Percentiles rank a stretch among this genome's conserved stretches.
Conservation (phyloP, 2,797 vertebrate genomes). For the Channallabes apus region DNA sequence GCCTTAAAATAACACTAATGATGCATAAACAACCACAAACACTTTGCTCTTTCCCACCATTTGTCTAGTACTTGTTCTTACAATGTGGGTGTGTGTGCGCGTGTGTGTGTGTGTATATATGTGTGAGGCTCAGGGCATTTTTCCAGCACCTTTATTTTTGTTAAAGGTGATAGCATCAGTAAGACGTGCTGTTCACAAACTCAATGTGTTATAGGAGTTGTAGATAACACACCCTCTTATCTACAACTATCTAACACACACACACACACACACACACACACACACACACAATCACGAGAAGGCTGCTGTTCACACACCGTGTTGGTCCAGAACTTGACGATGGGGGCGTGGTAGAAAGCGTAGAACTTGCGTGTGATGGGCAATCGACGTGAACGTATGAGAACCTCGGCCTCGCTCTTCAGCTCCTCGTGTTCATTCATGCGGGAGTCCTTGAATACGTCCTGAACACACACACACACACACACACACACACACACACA, state of each 20-base stretch:
- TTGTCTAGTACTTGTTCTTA: background rate
- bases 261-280: constrained; percentile 11
- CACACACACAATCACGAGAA: no score
- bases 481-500: no score
- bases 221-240: constrained; percentile 16
- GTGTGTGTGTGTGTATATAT: background rate
- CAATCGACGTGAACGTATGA: constrained; percentile 85
- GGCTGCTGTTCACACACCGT: constrained; percentile 77
- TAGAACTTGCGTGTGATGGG: constrained; percentile 95
- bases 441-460: constrained; percentile 92
- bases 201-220: background rate
- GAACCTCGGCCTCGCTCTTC: constrained; percentile 87
- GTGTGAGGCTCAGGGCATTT: background rate
- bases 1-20: background rate
- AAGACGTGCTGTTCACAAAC: constrained; percentile 10
- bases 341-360: constrained; percentile 96
- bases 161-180: constrained; percentile 31
- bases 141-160: constrained; percentile 14
- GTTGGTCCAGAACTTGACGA: constrained; percentile 99
- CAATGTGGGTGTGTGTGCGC: background rate
- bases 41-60: background rate
- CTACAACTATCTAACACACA: constrained; percentile 3
- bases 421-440: constrained; percentile 77
- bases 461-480: constrained; percentile 72
- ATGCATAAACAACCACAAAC: background rate